A percentile compares a stretch with the other conserved stretches of the same genome.
phyloP scores from a whole-genome alignment of 2,797 vertebrate species.

The Acestrorhynchus altus region DNA sequence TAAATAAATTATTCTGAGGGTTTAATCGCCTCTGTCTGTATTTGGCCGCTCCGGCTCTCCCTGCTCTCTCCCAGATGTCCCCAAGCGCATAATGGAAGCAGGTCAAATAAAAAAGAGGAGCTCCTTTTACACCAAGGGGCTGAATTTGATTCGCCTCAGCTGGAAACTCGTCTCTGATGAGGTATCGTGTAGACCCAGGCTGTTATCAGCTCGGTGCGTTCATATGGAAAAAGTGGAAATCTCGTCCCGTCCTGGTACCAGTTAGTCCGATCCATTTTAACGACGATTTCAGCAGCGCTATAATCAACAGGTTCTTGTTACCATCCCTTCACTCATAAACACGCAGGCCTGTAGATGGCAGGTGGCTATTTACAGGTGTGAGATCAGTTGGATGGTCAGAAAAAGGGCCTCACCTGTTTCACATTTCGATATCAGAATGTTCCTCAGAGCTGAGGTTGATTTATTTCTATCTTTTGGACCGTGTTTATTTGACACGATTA shows the following conservation, averaged over 20 bases:
- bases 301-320: constrained; percentile 74
- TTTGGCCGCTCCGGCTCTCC: constrained; percentile 75
- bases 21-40: constrained; percentile 63
- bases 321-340: constrained; percentile 29
- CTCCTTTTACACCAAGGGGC: constrained; percentile 70
- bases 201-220: constrained; percentile 62
- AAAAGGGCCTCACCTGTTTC: not conserved
- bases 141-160: constrained; percentile 62
- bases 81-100: constrained; percentile 74
- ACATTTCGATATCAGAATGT: not conserved
- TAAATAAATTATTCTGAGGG: no score
- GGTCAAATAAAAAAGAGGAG: constrained; percentile 76
- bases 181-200: constrained; percentile 55
- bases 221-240: constrained; percentile 51
- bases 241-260: constrained; percentile 42
- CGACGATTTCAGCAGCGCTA: constrained; percentile 61
- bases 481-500: not conserved
- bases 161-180: constrained; percentile 56
- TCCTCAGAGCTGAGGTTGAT: not conserved
- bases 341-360: constrained; percentile 39
- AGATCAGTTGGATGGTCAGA: constrained; percentile 14
- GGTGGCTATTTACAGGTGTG: constrained; percentile 56
- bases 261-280: constrained; percentile 52
- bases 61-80: constrained; percentile 74
- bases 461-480: not conserved